Evolutionary conservation across 2,113 vertebrate species (phyloP).

Genomic region (Eretmodus cyanostictus): DNA sequence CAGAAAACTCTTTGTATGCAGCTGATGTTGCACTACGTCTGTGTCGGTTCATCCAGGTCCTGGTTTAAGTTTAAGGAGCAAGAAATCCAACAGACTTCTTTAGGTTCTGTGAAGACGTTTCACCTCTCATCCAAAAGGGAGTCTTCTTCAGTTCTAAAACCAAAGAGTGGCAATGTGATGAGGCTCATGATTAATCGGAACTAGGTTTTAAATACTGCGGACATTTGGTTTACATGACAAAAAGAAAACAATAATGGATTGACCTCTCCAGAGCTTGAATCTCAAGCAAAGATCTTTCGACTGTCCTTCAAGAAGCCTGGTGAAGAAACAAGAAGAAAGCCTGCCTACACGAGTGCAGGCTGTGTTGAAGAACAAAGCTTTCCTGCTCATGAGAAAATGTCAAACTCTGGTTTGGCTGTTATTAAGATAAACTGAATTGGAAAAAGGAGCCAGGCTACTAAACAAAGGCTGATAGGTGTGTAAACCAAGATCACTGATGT

Average conservation of each 20-base stretch:
- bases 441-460: neutral
- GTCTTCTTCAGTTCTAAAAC: neutral
- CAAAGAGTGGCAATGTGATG: neutral
- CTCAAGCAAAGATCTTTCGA: neutral
- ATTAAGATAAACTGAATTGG: neutral
- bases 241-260: neutral
- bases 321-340: neutral
- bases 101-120: fast-evolving
- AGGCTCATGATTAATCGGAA: neutral
- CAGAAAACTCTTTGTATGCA: neutral
- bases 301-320: neutral
- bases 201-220: neutral
- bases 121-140: neutral
- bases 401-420: neutral
- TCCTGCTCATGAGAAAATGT: neutral
- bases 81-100: neutral
- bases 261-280: neutral
- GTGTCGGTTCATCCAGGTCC: neutral
- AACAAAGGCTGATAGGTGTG: fast-evolving
- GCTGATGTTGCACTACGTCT: neutral
- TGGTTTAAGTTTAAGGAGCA: neutral
- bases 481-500: neutral
- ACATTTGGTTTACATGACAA: neutral
- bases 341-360: neutral
- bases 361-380: neutral